Evolutionary conservation across 2,888 invertebrate genomes (phyloP).

Genomic region (Choristoneura rosaceana): DNA sequence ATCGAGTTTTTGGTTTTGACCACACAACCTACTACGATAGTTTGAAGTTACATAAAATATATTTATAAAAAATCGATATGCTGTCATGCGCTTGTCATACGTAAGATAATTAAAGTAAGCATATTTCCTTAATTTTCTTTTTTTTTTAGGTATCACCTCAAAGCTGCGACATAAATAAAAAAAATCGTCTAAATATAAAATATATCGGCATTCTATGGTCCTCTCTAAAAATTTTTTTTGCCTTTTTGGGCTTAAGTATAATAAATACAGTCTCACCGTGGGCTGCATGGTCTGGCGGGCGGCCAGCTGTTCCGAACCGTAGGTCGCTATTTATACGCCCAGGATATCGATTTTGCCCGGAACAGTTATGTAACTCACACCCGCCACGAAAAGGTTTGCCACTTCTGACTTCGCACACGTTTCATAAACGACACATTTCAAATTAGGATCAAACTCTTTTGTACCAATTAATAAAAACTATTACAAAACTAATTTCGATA

Average conservation of each 20-base stretch:
- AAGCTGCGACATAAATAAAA: too few species aligned
- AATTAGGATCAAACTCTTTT: conserved; percentile 23
- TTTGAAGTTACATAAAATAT: too few species aligned
- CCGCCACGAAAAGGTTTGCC: conserved; percentile 69
- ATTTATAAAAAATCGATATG: too few species aligned
- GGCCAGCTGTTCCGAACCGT: conserved; percentile 81
- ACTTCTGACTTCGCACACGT: conserved; percentile 64
- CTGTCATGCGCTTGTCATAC: too few species aligned
- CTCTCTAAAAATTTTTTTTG: neutral
- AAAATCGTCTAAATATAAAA: too few species aligned
- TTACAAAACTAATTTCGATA: neutral
- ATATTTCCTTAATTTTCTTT: too few species aligned
- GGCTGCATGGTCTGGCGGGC: conserved; percentile 76
- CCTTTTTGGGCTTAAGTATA: neutral
- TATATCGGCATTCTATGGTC: too few species aligned
- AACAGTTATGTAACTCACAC: conserved; percentile 78
- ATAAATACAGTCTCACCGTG: conserved; percentile 64
- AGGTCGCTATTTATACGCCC: conserved; percentile 80
- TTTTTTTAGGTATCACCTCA: too few species aligned
- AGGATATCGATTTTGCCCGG: conserved; percentile 81
- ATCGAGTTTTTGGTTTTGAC: too few species aligned
- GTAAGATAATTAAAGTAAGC: too few species aligned
- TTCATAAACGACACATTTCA: conserved; percentile 61
- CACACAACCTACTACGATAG: too few species aligned
- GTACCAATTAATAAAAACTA: neutral